phyloP scores from a whole-genome alignment of 2,113 vertebrate genomes.

The Galemys pyrenaicus region DNA sequence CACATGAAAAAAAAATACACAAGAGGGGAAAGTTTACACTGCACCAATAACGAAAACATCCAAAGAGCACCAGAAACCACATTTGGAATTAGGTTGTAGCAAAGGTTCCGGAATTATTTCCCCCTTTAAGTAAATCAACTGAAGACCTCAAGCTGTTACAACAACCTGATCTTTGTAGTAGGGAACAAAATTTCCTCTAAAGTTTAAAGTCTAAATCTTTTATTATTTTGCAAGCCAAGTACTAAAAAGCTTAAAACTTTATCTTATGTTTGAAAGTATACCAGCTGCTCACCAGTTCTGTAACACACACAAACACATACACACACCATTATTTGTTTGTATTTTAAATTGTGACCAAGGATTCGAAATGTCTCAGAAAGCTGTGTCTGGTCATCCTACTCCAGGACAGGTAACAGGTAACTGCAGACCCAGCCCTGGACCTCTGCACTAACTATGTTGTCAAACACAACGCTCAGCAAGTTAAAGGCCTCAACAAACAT shows the following conservation, averaged over 20 bases:
- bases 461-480: neutral
- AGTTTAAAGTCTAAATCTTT: constrained; percentile 19
- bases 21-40: constrained; percentile 45
- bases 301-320: neutral
- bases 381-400: neutral
- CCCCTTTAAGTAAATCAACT: constrained; percentile 47
- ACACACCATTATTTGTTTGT: neutral
- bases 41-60: constrained; percentile 34
- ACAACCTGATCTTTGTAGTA: constrained; percentile 13
- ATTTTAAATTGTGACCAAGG: constrained; percentile 4
- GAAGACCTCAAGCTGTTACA: constrained; percentile 39
- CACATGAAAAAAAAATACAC: constrained; percentile 49
- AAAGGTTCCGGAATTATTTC: constrained; percentile 54
- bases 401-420: constrained; percentile 7
- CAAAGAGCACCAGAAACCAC: constrained; percentile 60
- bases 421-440: neutral
- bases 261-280: neutral
- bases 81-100: constrained; percentile 62
- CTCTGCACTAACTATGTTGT: neutral
- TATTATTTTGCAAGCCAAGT: neutral
- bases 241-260: constrained; percentile 9
- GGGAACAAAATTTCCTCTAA: constrained; percentile 40
- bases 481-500: neutral
- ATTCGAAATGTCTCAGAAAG: neutral
- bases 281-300: neutral